Percentiles rank a stretch among this genome's conserved stretches.
Evolutionary conservation across 2,113 vertebrate species (phyloP).

Genomic region (Tragulus kanchil): DNA sequence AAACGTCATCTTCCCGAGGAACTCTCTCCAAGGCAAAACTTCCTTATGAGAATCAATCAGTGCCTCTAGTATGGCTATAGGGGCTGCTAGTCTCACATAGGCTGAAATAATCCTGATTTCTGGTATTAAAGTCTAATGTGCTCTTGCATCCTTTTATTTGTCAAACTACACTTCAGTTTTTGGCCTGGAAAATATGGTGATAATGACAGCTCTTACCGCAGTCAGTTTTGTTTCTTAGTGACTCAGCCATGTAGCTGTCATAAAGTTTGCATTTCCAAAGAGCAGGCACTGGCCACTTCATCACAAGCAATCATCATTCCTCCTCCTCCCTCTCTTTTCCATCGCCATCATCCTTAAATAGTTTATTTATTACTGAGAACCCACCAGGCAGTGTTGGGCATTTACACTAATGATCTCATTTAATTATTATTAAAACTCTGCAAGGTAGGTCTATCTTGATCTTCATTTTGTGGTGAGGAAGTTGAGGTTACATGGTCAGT

Average conservation of each 20-base stretch:
- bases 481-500: neutral
- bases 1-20: neutral
- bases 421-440: conserved; percentile 3
- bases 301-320: neutral
- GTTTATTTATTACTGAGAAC: neutral
- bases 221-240: neutral
- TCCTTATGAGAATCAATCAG: neutral
- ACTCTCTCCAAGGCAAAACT: neutral
- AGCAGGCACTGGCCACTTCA: neutral
- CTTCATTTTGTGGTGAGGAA: neutral
- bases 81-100: neutral
- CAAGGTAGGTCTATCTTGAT: neutral
- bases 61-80: neutral
- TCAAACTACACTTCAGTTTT: conserved; percentile 8
- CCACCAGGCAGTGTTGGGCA: neutral
- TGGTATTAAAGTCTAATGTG: neutral
- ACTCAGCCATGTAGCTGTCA: neutral
- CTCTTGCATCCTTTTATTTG: neutral
- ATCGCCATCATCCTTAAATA: conserved; percentile 11
- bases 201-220: neutral
- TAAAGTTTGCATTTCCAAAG: neutral
- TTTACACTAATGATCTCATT: neutral
- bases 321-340: neutral
- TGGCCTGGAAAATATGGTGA: conserved; percentile 7
- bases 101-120: neutral